phyloP scores from a whole-genome alignment of 2,888 invertebrate species.

The Hypercompe scribonia region DNA sequence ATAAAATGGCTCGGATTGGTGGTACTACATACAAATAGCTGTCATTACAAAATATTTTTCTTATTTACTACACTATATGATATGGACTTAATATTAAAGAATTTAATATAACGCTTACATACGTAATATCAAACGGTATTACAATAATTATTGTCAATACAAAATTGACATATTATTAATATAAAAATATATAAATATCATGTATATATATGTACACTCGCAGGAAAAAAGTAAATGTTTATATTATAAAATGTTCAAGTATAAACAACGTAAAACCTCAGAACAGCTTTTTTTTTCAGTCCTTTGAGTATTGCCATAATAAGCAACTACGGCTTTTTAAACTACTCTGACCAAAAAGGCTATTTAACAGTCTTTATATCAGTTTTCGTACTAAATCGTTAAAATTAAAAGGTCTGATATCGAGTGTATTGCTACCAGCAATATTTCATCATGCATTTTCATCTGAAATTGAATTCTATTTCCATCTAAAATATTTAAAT shows the following conservation, averaged over 20 bases:
- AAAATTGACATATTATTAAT: conserved; percentile 51
- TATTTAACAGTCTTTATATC: not conserved
- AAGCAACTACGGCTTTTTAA: not conserved
- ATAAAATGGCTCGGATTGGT: conserved; percentile 83
- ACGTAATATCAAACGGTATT: conserved; percentile 44
- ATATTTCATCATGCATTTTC: not conserved
- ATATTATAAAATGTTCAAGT: not conserved
- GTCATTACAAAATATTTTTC: conserved; percentile 41
- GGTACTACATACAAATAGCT: conserved; percentile 49
- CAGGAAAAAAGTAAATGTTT: conserved; percentile 23
- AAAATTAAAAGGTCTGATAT: not conserved
- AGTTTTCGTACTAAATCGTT: no score
- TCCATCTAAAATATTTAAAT: not conserved
- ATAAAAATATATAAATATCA: conserved; percentile 44
- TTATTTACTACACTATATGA: conserved; percentile 52
- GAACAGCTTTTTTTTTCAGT: not conserved
- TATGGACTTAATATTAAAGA: conserved; percentile 54
- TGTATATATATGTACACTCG: conserved; percentile 26
- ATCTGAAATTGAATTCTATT: not conserved
- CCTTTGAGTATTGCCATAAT: not conserved
- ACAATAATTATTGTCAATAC: conserved; percentile 71
- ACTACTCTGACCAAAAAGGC: not conserved
- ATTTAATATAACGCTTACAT: conserved; percentile 36
- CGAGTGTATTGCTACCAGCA: not conserved
- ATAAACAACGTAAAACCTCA: conserved; percentile 2